These are phyloP conservation scores for Okamejei kenojei DNA, from an alignment of 2,797 vertebrate species.

Conservation along the genomic window DNA sequence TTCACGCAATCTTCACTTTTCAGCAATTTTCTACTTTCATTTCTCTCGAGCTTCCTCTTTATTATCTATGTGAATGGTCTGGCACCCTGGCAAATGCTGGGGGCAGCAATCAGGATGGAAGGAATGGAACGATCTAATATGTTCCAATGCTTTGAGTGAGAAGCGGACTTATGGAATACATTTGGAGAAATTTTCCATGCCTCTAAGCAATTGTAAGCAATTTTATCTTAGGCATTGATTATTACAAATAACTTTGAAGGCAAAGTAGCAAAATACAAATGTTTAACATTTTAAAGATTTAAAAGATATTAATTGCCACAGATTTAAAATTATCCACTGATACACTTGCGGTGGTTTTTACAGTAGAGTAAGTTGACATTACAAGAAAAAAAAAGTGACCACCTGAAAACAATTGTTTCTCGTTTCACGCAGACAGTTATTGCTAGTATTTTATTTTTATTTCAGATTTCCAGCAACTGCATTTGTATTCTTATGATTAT, in stretches of 20 bases:
- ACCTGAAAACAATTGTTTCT: no score
- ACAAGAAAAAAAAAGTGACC: no score
- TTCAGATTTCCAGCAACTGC: no score
- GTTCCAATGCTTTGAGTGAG: not conserved
- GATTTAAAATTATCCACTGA: not conserved
- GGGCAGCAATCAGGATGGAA: not conserved
- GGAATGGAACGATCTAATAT: not conserved
- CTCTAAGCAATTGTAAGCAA: not conserved
- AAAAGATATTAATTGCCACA: not conserved
- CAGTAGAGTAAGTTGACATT: not conserved
- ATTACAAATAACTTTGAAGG: not conserved
- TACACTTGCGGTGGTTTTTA: not conserved
- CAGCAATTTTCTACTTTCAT: not conserved
- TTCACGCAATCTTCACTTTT: not conserved
- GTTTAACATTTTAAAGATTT: not conserved
- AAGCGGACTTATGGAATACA: not conserved
- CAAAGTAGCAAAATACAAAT: not conserved
- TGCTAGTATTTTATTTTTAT: no score
- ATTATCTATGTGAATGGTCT: not conserved
- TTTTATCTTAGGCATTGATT: not conserved
- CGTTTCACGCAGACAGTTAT: no score
- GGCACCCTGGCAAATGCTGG: not conserved
- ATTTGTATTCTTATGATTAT: not conserved
- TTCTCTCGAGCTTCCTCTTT: not conserved
- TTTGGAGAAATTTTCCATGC: not conserved